phyloP scores from a whole-genome alignment of 2,113 vertebrate genomes.

The Pionites leucogaster region DNA sequence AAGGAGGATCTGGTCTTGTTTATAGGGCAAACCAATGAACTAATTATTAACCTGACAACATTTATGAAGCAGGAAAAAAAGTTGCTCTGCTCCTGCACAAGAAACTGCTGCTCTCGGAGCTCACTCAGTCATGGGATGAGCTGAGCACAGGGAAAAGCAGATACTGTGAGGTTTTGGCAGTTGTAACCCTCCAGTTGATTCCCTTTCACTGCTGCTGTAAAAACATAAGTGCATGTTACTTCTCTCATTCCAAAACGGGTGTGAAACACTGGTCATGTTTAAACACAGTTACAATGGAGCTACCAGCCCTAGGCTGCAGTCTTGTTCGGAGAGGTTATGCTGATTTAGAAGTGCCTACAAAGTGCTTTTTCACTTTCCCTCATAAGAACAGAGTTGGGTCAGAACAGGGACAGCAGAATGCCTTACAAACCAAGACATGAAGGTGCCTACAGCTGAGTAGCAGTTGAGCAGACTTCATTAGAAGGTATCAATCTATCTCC shows the following conservation, averaged over 20 bases:
- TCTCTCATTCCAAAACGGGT: not conserved
- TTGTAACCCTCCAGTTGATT: not conserved
- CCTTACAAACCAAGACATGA: not conserved
- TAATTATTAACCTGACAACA: not conserved
- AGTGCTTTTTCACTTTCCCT: not conserved
- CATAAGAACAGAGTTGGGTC: not conserved
- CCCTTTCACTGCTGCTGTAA: not conserved
- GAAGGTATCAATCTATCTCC: not conserved
- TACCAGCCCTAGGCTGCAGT: not conserved
- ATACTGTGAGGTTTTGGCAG: not conserved
- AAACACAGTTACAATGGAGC: not conserved
- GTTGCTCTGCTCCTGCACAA: not conserved
- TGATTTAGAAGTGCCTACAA: not conserved
- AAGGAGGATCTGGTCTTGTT: not conserved
- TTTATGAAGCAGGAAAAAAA: not conserved
- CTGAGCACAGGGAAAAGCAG: not conserved
- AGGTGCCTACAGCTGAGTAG: not conserved
- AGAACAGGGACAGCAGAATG: not conserved
- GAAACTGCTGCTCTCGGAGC: not conserved
- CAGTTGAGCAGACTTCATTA: fast-evolving
- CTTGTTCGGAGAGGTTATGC: not conserved
- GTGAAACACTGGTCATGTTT: not conserved
- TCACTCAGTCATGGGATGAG: not conserved
- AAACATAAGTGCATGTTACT: not conserved
- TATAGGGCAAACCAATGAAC: not conserved